Evolutionary conservation across 2,113 vertebrate species (phyloP).

Genomic region (Oenanthe oenanthe): DNA sequence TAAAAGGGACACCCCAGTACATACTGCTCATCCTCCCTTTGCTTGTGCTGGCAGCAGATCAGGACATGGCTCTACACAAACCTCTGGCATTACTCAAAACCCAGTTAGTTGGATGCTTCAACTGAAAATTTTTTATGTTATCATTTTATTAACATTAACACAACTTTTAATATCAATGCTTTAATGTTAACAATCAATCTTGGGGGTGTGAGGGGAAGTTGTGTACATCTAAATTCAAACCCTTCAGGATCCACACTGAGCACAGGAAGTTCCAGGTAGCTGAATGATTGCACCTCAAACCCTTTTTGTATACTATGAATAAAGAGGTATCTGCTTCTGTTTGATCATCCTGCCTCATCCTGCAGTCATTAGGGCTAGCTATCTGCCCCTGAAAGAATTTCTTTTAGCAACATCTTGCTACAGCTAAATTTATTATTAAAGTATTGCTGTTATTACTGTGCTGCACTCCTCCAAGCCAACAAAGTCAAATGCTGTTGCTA

Average conservation of each 20-base stretch:
- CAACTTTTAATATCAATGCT: not conserved
- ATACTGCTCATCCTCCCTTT: not conserved
- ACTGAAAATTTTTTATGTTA: not conserved
- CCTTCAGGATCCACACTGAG: not conserved
- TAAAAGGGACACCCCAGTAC: not conserved
- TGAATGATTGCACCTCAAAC: not conserved
- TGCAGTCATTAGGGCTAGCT: not conserved
- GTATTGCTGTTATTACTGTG: not conserved
- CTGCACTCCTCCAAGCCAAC: not conserved
- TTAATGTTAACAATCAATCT: not conserved
- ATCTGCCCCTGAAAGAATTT: not conserved
- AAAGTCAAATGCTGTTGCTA: not conserved
- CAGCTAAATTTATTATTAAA: not conserved
- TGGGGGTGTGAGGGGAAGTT: rapidly evolving
- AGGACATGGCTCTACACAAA: not conserved
- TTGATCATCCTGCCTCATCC: not conserved
- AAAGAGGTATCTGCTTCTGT: not conserved
- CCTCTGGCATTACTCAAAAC: not conserved
- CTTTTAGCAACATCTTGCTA: not conserved
- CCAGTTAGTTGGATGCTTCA: not conserved
- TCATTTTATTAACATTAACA: not conserved
- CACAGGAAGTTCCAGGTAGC: not conserved
- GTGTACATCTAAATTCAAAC: not conserved
- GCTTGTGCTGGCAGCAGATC: not conserved
- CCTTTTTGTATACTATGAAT: not conserved